Percentiles rank a stretch among this genome's conserved stretches.
These are phyloP conservation scores for Stercorarius parasiticus DNA, from an alignment of 2,113 vertebrate species.

Conservation along the genomic window DNA sequence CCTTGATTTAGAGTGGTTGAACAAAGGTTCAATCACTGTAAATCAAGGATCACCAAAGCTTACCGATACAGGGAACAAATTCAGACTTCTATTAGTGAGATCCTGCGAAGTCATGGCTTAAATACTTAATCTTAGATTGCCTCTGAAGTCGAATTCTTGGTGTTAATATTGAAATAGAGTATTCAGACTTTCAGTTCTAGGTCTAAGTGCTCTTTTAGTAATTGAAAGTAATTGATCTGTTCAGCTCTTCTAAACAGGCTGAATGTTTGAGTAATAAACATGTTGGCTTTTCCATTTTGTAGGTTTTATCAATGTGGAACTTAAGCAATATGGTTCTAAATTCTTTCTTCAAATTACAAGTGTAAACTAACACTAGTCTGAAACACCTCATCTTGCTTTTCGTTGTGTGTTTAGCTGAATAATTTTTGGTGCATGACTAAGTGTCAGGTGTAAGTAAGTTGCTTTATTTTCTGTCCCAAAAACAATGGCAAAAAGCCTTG, in stretches of 20 bases:
- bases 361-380: background rate
- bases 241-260: background rate
- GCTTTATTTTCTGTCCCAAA: background rate
- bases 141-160: background rate
- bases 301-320: background rate
- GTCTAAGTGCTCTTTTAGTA: background rate
- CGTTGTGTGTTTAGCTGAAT: background rate
- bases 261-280: background rate
- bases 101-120: background rate
- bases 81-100: background rate
- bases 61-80: background rate
- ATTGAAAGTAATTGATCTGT: background rate
- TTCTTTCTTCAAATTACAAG: background rate
- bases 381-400: background rate
- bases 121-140: background rate
- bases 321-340: background rate
- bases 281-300: background rate
- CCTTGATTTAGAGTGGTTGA: background rate
- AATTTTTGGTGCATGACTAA: background rate
- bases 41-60: background rate
- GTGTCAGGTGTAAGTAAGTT: background rate
- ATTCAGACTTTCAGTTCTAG: background rate
- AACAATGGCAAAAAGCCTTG: background rate
- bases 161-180: background rate
- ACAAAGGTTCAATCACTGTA: background rate